phyloP scores from a whole-genome alignment of 2,797 vertebrate species.

The Gymnoscopelus microlampas region DNA sequence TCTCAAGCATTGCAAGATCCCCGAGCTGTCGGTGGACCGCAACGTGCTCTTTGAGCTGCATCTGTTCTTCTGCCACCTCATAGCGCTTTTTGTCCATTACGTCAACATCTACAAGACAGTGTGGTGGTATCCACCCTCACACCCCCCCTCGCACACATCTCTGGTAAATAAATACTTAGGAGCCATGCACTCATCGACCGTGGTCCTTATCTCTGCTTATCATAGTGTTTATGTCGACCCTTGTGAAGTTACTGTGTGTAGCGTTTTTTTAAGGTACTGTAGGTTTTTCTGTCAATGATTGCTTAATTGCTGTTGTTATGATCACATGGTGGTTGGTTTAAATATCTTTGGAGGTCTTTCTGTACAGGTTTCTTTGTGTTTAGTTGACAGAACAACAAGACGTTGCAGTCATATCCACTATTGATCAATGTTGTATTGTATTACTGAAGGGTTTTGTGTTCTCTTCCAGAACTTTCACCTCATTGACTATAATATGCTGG shows the following conservation, averaged over 20 bases:
- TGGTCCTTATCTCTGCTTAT: neutral
- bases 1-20: slow-evolving; percentile 96
- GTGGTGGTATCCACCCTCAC: slow-evolving; percentile 97
- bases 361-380: neutral
- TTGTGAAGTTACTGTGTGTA: neutral
- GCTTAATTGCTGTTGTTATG: neutral
- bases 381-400: neutral
- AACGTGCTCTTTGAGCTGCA: slow-evolving; percentile 95
- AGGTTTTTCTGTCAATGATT: neutral
- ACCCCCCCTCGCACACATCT: slow-evolving; percentile 95
- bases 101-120: slow-evolving; percentile 99
- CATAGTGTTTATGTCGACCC: neutral
- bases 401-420: too few species aligned
- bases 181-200: too few species aligned
- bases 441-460: neutral
- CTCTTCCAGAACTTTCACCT: slow-evolving; percentile 94
- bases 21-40: slow-evolving; percentile 91
- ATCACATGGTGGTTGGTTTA: neutral
- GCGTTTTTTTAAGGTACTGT: neutral
- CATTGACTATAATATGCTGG: slow-evolving; percentile 98
- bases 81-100: slow-evolving; percentile 97
- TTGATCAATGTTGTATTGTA: neutral
- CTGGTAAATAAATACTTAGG: slow-evolving; percentile 83
- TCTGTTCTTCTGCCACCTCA: slow-evolving; percentile 96
- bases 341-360: neutral